These are phyloP conservation scores for Pelmatolapia mariae DNA, from an alignment of 2,113 vertebrate species.

Conservation along the genomic window DNA sequence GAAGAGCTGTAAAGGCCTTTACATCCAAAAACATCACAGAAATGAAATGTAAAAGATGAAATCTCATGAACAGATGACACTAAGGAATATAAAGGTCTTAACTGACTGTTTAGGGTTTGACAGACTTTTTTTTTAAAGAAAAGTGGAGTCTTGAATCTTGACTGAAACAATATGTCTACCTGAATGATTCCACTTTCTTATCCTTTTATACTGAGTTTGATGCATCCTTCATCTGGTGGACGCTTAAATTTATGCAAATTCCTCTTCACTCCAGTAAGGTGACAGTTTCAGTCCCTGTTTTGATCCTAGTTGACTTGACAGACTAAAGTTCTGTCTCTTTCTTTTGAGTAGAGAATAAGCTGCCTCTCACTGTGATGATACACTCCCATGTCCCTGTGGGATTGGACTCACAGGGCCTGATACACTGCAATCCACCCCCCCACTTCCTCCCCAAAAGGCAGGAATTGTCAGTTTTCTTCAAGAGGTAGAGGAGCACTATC, in stretches of 20 bases:
- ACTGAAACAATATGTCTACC: neutral
- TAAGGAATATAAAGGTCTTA: neutral
- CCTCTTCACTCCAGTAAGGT: neutral
- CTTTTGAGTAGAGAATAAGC: neutral
- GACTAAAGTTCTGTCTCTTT: neutral
- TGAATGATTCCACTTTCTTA: neutral
- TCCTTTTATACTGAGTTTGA: neutral
- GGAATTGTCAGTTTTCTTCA: neutral
- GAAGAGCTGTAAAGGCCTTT: neutral
- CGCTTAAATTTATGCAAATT: neutral
- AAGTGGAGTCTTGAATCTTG: neutral
- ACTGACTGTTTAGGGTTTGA: neutral
- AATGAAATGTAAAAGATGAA: neutral
- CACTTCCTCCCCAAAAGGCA: neutral
- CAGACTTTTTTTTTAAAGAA: neutral
- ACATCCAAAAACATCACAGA: neutral
- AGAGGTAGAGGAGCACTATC: neutral
- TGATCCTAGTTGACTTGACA: neutral
- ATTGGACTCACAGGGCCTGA: neutral
- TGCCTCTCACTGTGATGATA: neutral
- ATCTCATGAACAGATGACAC: neutral
- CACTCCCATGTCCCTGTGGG: neutral
- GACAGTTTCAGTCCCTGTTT: neutral
- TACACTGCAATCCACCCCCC: neutral
- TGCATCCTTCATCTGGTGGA: neutral